Percentiles rank a stretch among this genome's conserved stretches.
phyloP scores from a whole-genome alignment of 2,888 invertebrate genomes.

The Aplocera efformata region DNA sequence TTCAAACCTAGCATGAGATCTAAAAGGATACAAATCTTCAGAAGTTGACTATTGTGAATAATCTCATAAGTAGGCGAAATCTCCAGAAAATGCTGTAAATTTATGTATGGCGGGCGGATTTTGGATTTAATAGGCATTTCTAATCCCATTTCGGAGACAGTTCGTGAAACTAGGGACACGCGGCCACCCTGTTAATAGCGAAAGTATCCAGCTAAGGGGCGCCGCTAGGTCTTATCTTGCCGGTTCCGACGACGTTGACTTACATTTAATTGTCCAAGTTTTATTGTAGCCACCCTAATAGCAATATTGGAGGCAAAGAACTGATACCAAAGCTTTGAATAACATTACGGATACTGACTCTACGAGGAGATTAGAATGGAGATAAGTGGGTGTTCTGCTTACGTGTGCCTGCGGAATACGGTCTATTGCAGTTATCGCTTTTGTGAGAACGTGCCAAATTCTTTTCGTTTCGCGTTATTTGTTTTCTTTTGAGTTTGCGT shows the following conservation, averaged over 20 bases:
- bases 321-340: slow-evolving; percentile 51
- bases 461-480: slow-evolving; percentile 21
- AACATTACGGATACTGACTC: slow-evolving; percentile 44
- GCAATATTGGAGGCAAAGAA: slow-evolving; percentile 59
- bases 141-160: slow-evolving; percentile 51
- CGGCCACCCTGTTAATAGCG: slow-evolving; percentile 66
- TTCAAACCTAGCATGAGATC: too few relatives aligned
- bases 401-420: slow-evolving; percentile 26
- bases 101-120: slow-evolving; percentile 26
- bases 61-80: slow-evolving; percentile 25
- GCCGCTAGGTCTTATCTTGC: slow-evolving; percentile 68
- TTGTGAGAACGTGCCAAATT: slow-evolving; percentile 27
- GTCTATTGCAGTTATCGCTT: slow-evolving; percentile 27
- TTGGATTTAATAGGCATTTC: slow-evolving; percentile 50
- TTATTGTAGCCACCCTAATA: slow-evolving; percentile 68
- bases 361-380: slow-evolving; percentile 27
- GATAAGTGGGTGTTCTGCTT: slow-evolving; percentile 28
- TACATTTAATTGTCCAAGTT: slow-evolving; percentile 77
- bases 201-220: slow-evolving; percentile 62
- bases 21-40: too few relatives aligned
- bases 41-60: not conserved
- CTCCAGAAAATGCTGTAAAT: slow-evolving; percentile 30
- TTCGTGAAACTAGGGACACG: slow-evolving; percentile 46
- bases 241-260: slow-evolving; percentile 62
- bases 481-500: slow-evolving; percentile 10